Evolutionary conservation across 2,797 vertebrate genomes (phyloP).

Genomic region (Dendrocincla tyrannina): DNA sequence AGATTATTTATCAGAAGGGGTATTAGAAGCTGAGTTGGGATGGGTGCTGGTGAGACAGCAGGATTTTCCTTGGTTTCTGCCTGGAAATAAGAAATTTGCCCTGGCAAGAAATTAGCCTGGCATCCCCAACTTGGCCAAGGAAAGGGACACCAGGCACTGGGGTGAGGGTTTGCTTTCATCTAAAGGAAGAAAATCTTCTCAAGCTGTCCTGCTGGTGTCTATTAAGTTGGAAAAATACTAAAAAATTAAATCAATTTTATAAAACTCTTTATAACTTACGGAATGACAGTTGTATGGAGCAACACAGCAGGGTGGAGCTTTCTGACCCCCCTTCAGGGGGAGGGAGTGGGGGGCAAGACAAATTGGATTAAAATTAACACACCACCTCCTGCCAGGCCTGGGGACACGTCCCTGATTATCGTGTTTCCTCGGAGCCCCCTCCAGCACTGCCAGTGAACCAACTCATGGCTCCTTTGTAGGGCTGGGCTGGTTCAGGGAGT

Average conservation of each 20-base stretch:
- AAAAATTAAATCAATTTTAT: accelerated
- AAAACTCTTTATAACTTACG: background rate
- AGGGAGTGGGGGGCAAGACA: background rate
- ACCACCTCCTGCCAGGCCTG: background rate
- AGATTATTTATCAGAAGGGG: background rate
- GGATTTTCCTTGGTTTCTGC: background rate
- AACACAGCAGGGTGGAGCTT: accelerated
- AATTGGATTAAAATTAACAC: background rate
- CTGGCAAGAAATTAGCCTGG: background rate
- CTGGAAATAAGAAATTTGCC: background rate
- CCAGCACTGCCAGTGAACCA: background rate
- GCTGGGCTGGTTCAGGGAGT: constrained; percentile 38
- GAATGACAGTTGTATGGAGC: accelerated
- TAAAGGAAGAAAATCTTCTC: accelerated
- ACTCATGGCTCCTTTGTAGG: constrained; percentile 47
- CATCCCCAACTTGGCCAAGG: background rate
- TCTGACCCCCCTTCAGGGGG: background rate
- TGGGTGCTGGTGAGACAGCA: background rate
- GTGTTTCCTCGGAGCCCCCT: background rate
- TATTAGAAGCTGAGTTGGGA: accelerated
- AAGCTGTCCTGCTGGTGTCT: accelerated
- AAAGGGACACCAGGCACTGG: accelerated
- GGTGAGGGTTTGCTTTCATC: background rate
- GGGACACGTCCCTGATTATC: background rate
- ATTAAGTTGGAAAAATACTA: accelerated